Percentiles rank a stretch among this genome's conserved stretches.
These are phyloP conservation scores for Nothoprocta perdicaria DNA, from an alignment of 2,113 vertebrate species.

Conservation along the genomic window DNA sequence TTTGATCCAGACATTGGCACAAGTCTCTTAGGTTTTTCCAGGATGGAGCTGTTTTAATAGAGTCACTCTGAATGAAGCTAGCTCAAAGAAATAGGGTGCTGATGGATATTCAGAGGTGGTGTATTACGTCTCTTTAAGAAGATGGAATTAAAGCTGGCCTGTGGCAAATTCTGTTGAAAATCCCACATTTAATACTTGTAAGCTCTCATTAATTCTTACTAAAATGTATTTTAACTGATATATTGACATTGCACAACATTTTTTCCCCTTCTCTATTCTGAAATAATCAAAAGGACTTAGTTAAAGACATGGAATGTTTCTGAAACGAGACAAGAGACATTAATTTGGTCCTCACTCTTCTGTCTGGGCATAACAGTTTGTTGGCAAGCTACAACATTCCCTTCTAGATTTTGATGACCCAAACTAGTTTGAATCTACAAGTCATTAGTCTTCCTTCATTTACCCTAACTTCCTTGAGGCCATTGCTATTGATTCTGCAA, in stretches of 20 bases:
- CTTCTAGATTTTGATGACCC: not conserved
- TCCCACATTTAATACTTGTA: not conserved
- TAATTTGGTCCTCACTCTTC: not conserved
- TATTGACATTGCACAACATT: not conserved
- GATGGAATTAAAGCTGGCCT: not conserved
- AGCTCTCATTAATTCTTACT: not conserved
- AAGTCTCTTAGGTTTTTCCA: not conserved
- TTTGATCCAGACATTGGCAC: not conserved
- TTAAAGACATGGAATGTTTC: not conserved
- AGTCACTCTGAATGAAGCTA: not conserved
- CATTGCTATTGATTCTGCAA: conserved; percentile 9
- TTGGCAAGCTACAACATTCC: not conserved
- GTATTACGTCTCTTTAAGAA: not conserved
- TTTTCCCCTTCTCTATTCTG: not conserved
- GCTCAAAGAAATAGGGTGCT: not conserved
- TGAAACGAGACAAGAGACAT: not conserved
- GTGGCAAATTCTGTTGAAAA: not conserved
- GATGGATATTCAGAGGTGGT: not conserved
- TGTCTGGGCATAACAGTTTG: not conserved
- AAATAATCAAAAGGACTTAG: not conserved
- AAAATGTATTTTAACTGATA: not conserved
- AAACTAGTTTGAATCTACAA: not conserved
- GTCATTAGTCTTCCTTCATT: not conserved
- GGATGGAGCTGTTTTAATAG: not conserved
- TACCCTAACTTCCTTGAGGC: not conserved